A percentile compares a stretch with the other conserved stretches of the same genome.
phyloP scores from a whole-genome alignment of 2,113 vertebrate genomes.

The Alligator sinensis region DNA sequence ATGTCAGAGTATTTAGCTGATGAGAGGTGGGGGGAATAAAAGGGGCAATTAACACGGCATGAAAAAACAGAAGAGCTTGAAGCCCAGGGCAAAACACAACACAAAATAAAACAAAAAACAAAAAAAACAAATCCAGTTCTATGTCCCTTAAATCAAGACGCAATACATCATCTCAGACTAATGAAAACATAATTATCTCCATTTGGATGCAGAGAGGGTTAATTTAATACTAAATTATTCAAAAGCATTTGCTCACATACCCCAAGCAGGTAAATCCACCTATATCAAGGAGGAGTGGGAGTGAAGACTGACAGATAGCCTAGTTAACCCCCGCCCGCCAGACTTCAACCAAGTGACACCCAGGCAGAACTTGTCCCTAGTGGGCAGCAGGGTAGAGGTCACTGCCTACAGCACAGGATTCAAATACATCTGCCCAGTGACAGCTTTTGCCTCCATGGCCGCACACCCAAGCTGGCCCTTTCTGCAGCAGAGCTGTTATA shows the following conservation, averaged over 20 bases:
- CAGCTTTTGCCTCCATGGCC: not conserved
- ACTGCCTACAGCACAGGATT: not conserved
- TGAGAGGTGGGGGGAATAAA: not conserved
- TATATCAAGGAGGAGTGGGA: not conserved
- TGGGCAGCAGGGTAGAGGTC: fast-evolving
- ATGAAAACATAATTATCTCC: conserved; percentile 70
- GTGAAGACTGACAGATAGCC: not conserved
- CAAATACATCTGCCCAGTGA: not conserved
- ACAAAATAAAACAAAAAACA: too few species aligned
- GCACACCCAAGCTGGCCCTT: fast-evolving
- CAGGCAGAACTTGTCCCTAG: fast-evolving
- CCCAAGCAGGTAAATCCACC: conserved; percentile 11
- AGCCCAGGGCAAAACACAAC: not conserved
- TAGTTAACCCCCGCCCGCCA: not conserved
- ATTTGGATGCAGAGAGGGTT: conserved; percentile 67
- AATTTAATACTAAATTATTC: conserved; percentile 62
- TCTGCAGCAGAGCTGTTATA: not conserved
- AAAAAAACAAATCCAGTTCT: not conserved
- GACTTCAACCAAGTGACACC: fast-evolving
- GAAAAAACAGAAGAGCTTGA: not conserved
- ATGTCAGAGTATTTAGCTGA: not conserved
- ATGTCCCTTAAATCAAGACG: conserved; percentile 7
- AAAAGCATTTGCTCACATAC: conserved; percentile 57
- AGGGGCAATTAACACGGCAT: not conserved
- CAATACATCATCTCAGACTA: conserved; percentile 64